Percentiles rank a stretch among this genome's conserved stretches.
phyloP scores from a whole-genome alignment of 2,888 invertebrate species.

The Cacoxenus indagator region DNA sequence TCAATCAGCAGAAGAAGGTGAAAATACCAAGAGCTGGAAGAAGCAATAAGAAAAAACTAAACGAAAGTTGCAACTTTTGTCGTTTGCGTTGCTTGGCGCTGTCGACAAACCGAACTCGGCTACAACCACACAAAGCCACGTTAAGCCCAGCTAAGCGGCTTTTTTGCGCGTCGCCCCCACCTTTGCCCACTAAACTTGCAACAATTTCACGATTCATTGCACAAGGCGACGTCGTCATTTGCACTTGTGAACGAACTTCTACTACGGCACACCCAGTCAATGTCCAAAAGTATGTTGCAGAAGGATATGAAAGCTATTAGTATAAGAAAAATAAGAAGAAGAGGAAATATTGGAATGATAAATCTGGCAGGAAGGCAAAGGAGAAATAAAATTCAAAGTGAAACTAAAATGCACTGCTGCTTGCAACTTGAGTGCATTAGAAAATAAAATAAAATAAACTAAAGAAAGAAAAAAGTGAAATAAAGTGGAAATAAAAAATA shows the following conservation, averaged over 20 bases:
- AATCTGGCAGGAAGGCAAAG: background rate
- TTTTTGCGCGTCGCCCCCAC: too few relatives aligned
- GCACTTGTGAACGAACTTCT: background rate
- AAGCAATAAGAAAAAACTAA: background rate
- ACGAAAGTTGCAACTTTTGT: conserved; percentile 8
- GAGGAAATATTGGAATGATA: background rate
- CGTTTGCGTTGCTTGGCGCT: background rate
- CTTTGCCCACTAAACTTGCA: background rate
- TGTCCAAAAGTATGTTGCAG: background rate
- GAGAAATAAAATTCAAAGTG: background rate
- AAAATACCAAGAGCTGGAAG: background rate
- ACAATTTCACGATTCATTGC: conserved; percentile 15
- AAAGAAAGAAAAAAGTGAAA: background rate
- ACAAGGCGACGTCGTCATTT: background rate
- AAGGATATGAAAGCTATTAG: background rate
- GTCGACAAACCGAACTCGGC: background rate
- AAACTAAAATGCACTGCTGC: background rate
- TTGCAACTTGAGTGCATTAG: background rate
- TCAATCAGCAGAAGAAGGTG: too few relatives aligned
- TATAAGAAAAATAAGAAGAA: background rate
- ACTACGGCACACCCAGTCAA: background rate
- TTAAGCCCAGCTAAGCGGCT: conserved; percentile 13
- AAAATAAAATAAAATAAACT: background rate
- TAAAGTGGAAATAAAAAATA: background rate
- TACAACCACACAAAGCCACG: background rate